Evolutionary conservation across 1,140 invertebrate species (phyloP).

Genomic region (Nixonia krombeini): DNA sequence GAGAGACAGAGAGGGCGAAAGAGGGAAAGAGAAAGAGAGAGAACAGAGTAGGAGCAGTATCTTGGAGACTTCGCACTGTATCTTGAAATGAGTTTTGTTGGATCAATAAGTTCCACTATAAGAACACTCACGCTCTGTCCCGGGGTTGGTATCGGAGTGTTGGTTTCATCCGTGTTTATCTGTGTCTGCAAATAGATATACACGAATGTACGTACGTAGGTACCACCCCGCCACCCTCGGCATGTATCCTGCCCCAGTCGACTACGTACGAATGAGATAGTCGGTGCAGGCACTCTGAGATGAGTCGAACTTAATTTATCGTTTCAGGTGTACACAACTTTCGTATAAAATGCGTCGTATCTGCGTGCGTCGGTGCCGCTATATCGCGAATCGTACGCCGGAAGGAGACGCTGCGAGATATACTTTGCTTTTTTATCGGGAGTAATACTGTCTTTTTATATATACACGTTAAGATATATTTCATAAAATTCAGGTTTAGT

Average conservation of each 20-base stretch:
- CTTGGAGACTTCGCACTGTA: slow-evolving; percentile 74
- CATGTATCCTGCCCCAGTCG: slow-evolving; percentile 54
- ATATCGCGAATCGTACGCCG: too few relatives aligned
- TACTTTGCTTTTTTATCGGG: too few relatives aligned
- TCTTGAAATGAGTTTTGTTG: slow-evolving; percentile 74
- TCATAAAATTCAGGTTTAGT: neutral
- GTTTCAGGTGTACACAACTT: neutral
- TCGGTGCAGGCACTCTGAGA: slow-evolving; percentile 44
- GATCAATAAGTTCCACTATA: slow-evolving; percentile 74
- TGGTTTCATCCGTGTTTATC: slow-evolving; percentile 57
- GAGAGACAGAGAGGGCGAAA: slow-evolving; percentile 66
- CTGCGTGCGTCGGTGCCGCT: too few relatives aligned
- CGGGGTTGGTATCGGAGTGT: slow-evolving; percentile 50
- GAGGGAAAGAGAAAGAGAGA: slow-evolving; percentile 46
- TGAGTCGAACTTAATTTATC: slow-evolving; percentile 34
- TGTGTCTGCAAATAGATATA: slow-evolving; percentile 61
- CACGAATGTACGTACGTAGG: slow-evolving; percentile 49
- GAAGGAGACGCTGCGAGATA: too few relatives aligned
- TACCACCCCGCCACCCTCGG: slow-evolving; percentile 45
- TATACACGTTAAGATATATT: too few relatives aligned
- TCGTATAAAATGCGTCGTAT: too few relatives aligned
- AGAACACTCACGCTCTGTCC: slow-evolving; percentile 65
- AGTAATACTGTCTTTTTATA: too few relatives aligned
- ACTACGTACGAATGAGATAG: slow-evolving; percentile 52
- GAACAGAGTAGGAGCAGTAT: slow-evolving; percentile 68